These are phyloP conservation scores for Penelope pileata DNA, from an alignment of 2,113 vertebrate genomes.

Conservation along the genomic window DNA sequence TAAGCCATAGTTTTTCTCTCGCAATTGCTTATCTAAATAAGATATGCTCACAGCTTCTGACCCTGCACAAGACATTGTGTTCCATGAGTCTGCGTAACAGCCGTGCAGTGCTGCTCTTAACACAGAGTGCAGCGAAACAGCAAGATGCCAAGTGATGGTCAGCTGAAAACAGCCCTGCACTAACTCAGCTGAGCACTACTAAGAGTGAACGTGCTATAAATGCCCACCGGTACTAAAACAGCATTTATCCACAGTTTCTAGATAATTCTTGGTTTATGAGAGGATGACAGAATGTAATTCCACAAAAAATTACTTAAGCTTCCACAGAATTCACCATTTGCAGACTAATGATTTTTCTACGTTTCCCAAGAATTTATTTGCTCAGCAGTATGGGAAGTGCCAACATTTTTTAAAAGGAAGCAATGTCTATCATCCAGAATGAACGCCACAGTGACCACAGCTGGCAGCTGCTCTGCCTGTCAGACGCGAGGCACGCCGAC, in stretches of 20 bases:
- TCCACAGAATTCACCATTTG: not conserved
- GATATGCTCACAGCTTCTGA: not conserved
- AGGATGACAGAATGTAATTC: not conserved
- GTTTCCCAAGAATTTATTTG: not conserved
- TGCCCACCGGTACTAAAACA: not conserved
- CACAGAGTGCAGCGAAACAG: constrained; percentile 28
- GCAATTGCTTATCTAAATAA: not conserved
- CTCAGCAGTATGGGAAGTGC: not conserved
- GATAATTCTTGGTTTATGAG: not conserved
- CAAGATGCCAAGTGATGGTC: constrained; percentile 16
- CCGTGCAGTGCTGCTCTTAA: constrained; percentile 13
- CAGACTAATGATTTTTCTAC: not conserved
- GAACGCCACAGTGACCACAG: not conserved
- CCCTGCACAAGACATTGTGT: not conserved
- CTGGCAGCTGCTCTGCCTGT: constrained; percentile 43
- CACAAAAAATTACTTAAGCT: not conserved
- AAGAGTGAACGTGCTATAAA: not conserved
- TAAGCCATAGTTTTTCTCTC: constrained; percentile 3
- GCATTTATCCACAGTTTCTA: not conserved
- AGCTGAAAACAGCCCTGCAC: not conserved
- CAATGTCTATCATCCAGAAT: not conserved
- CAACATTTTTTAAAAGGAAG: not conserved
- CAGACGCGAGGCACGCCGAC: not conserved
- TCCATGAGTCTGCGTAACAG: not conserved
- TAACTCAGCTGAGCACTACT: not conserved